Conservation (phyloP, 2,797 vertebrate species). For the Meda fulgida region DNA sequence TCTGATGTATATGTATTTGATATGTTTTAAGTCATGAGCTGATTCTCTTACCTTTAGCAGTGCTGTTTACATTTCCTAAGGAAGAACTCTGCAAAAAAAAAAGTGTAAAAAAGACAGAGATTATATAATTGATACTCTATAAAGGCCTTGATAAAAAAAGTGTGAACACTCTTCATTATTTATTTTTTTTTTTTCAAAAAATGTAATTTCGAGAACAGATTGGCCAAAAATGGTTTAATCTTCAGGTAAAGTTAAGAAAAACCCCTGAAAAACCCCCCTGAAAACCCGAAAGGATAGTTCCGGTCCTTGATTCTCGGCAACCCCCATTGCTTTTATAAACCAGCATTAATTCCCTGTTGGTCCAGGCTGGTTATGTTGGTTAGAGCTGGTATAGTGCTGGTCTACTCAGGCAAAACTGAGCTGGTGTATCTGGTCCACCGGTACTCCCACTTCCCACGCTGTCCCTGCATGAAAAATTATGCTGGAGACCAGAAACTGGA, state of each 20-base stretch:
- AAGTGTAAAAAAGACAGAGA: slow-evolving; percentile 35
- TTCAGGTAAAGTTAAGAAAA: too few species aligned
- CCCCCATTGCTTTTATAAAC: not conserved
- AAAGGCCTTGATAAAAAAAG: not conserved
- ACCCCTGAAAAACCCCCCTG: too few species aligned
- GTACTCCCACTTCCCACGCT: not conserved
- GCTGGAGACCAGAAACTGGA: not conserved
- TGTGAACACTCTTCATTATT: not conserved
- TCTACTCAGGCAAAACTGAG: not conserved
- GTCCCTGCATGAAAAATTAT: not conserved
- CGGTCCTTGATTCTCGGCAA: too few species aligned
- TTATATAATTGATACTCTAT: not conserved
- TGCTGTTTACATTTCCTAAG: slow-evolving; percentile 66
- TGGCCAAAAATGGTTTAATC: too few species aligned
- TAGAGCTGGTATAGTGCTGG: not conserved
- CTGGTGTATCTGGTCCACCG: not conserved
- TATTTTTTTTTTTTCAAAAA: not conserved
- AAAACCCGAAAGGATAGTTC: too few species aligned
- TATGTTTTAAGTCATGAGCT: not conserved
- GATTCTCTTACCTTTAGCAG: slow-evolving; percentile 74
- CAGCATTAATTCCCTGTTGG: not conserved
- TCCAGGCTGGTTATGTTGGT: not conserved
- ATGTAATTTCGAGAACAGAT: not conserved
- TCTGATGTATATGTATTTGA: not conserved
- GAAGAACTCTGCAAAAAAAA: slow-evolving; percentile 75